Base-by-base conservation (phyloP, 1,140 invertebrate species). In the Tetramorium parvispinum region DNA sequence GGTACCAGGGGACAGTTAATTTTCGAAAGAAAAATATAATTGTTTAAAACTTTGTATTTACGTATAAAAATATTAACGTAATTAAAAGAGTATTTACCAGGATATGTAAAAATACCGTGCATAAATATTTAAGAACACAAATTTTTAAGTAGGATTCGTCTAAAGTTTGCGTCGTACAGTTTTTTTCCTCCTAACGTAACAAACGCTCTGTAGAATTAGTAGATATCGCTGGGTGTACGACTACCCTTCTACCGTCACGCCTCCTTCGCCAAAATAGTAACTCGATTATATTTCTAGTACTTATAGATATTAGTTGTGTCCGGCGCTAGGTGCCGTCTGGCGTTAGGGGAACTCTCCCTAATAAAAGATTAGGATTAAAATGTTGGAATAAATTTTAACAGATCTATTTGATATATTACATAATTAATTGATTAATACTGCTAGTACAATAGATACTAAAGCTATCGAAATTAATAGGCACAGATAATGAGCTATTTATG, bases 401-500 rank as follows among this genome's bases (percentile, higher is more conserved):
- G 4, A 2, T 8, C 7, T 66, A 40, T 21, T 68, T 53, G n/a
- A 7, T 8, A 6, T 68, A 53, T 37, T 63, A 65, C 10, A 51
- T 11, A 49, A 49, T 79, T 81, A 79, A 53, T 68, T 53, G 16
- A 81, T 10, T 16, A 51, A 51, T 11, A 78, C 8, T 78, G 27
- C 32, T 21, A 16, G 21, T 79, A 8, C 46, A 68, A 81, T 13
- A n/a, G 43, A 24, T 46, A 49, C 18, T 65, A 59, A 79, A 46
- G n/a, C 2, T 81, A 55, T 40, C 10, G 27, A 13, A 66, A 24
- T 66, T 55, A 43, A 24, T 51, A 79, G 61, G 46, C 46, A 79
- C 32, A 68, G 13, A 68, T 46, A 65, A 53, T 68, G 46, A 66
- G 43, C 32, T 51, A 40, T 21, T 46, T 40, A 43, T 13, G 53